Evolutionary conservation across 2,797 vertebrate genomes (phyloP).

Genomic region (Apogon hyalosoma): DNA sequence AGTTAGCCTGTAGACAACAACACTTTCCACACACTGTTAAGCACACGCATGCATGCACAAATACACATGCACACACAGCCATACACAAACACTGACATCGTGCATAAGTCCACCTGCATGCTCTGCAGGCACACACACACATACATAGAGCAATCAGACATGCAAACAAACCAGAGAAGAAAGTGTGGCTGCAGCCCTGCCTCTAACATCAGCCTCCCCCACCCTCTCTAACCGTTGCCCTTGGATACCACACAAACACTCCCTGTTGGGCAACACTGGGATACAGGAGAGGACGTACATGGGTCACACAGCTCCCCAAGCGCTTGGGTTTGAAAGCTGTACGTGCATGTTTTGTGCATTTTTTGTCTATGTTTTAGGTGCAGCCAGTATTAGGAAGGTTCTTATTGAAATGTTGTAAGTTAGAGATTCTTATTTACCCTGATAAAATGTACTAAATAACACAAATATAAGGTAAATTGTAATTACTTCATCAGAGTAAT

Average conservation of each 20-base stretch:
- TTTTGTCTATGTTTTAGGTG: constrained; percentile 2
- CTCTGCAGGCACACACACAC: constrained; percentile 46
- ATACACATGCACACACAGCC: constrained; percentile 39
- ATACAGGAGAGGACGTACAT: constrained; percentile 82
- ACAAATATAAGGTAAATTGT: too few species aligned
- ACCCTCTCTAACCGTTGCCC: constrained; percentile 77
- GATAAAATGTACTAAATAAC: too few species aligned
- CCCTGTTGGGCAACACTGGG: constrained; percentile 85
- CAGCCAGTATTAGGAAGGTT: background rate
- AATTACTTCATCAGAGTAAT: too few species aligned
- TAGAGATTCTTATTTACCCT: background rate
- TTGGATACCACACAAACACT: constrained; percentile 87
- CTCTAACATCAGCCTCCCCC: constrained; percentile 79
- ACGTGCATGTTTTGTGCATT: constrained; percentile 28
- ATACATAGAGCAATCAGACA: constrained; percentile 74
- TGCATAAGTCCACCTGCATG: constrained; percentile 71
- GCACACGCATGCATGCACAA: constrained; percentile 50
- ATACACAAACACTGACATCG: constrained; percentile 63
- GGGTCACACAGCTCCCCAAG: constrained; percentile 75
- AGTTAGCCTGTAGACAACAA: constrained; percentile 82
- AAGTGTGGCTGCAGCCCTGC: constrained; percentile 76
- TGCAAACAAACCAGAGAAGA: constrained; percentile 76
- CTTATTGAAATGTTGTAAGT: too few species aligned
- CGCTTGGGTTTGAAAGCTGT: constrained; percentile 52
- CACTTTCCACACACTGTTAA: constrained; percentile 71